Conservation (phyloP, 2,888 invertebrate genomes). For the Dorcus parallelipipedus region DNA sequence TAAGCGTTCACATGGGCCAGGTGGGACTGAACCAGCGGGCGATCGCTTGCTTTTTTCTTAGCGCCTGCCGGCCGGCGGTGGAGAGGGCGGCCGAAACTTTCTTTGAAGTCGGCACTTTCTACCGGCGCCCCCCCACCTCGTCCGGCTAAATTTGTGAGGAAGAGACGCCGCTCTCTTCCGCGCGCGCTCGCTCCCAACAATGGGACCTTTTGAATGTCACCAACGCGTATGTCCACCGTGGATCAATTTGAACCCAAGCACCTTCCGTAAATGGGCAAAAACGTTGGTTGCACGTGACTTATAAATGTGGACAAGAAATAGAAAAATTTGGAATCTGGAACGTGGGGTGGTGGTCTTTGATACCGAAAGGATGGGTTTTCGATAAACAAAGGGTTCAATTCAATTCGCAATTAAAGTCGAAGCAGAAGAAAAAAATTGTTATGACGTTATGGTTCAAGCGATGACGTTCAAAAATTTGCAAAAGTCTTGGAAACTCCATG, state of each 20-base stretch:
- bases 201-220: background rate
- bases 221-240: background rate
- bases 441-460: too few species aligned
- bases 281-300: too few species aligned
- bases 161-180: background rate
- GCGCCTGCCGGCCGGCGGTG: background rate
- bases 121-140: conserved; percentile 3
- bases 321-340: too few species aligned
- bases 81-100: conserved; percentile 12
- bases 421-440: too few species aligned
- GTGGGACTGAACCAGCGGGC: conserved; percentile 8
- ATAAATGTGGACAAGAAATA: too few species aligned
- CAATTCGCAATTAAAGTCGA: too few species aligned
- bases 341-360: too few species aligned
- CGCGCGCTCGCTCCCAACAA: background rate
- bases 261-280: background rate
- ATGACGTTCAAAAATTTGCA: too few species aligned
- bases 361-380: too few species aligned
- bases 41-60: background rate
- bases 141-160: conserved; percentile 8
- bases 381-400: too few species aligned
- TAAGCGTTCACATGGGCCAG: conserved; percentile 20
- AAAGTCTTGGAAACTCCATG: too few species aligned
- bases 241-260: background rate
- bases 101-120: conserved; percentile 11